Base-by-base conservation (phyloP, 2,113 vertebrate species). In the Oryzias javanicus region DNA sequence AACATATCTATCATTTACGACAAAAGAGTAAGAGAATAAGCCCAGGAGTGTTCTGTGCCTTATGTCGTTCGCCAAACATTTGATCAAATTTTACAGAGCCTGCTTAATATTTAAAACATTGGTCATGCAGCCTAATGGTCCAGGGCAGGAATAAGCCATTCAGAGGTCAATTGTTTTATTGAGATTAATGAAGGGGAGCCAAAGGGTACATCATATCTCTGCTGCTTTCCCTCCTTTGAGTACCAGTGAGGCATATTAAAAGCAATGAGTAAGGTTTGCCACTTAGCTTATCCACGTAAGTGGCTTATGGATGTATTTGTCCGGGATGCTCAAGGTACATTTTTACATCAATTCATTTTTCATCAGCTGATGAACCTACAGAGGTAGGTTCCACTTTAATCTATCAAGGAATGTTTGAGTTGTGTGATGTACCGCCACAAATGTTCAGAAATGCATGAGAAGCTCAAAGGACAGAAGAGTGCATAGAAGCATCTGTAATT, bases 161-260 rank as follows among this genome's bases (percentile, higher is more conserved):
- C 87, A 80, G 79, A 82, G 89, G 89, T 91, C 89, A 90, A 88
- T 86, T 84, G 83, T 88, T 89, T 88, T 88, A 90, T 92, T 88
- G 91, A 89, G 89, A 92, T 86, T 87, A 91, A 91, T 90, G 88
- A 89, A 67, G 70, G 80, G 74, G 81, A 79, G 78, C 71, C 77
- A 86, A 83, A 87, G 80, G 86, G 80, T 82, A 89, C 78, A 67
- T 86, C 81, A 88, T 83, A 89, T 87, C 88, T 84, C 81, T 25
- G 52, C 80, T 54, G 75, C 78, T 81, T 83, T 64, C 72, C 75
- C 27, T 74, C 76, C 73, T 77, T 64, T 64, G 78, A 86, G 83
- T 73, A 58, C 67, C 61, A 73, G 68, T 58, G 64, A 78, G 76
- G 75, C 80, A 85, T 86, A 89, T 83, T 83, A 88, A 76, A 87